A percentile compares a stretch with the other conserved stretches of the same genome.
phyloP scores from a whole-genome alignment of 2,888 invertebrate species.

The Archips crataeganus region DNA sequence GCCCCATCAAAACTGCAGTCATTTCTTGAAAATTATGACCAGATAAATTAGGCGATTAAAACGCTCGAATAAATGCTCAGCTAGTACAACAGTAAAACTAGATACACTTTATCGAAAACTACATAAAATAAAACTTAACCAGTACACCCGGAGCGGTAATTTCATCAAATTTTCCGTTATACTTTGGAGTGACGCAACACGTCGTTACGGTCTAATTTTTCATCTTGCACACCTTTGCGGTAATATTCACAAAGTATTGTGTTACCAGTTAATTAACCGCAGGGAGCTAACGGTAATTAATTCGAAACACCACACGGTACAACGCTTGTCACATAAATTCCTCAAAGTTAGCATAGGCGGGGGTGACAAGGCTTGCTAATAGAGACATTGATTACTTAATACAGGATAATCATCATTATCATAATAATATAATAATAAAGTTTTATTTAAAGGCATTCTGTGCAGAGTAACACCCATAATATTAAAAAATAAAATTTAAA shows the following conservation, averaged over 20 bases:
- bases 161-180: neutral
- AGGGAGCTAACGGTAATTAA: conserved; percentile 73
- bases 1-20: too few species aligned
- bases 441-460: too few species aligned
- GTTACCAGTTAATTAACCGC: conserved; percentile 73
- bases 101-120: neutral
- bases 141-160: neutral
- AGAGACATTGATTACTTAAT: neutral
- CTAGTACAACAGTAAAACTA: too few species aligned
- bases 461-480: too few species aligned
- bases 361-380: conserved; percentile 45
- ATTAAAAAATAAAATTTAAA: too few species aligned
- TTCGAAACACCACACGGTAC: conserved; percentile 68
- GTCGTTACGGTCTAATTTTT: conserved; percentile 11
- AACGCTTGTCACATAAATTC: conserved; percentile 78
- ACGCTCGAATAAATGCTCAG: too few species aligned
- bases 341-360: conserved; percentile 64
- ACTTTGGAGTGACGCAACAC: neutral
- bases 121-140: neutral
- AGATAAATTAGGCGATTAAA: too few species aligned
- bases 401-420: neutral
- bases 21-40: too few species aligned
- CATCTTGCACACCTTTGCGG: conserved; percentile 20
- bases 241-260: conserved; percentile 45
- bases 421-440: too few species aligned